Conservation (phyloP, 2,113 vertebrate genomes). For the Potamarius usumacintae region DNA sequence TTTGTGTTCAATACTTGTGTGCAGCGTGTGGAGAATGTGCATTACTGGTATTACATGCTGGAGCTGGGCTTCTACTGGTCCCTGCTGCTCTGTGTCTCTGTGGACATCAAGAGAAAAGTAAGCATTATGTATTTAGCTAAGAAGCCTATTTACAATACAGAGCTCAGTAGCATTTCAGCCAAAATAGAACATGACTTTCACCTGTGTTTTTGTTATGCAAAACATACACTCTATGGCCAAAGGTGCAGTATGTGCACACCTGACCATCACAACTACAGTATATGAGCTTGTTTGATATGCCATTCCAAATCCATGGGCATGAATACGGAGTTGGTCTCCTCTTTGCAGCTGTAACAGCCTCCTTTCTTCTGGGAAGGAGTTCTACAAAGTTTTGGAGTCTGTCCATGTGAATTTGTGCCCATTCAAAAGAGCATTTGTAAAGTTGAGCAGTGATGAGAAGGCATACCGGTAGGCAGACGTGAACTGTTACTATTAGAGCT, state of each 20-base stretch:
- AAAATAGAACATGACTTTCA: background rate
- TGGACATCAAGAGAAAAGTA: slow-evolving; percentile 90
- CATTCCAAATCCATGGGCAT: background rate
- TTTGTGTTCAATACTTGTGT: slow-evolving; percentile 31
- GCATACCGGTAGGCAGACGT: no score
- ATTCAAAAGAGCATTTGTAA: background rate
- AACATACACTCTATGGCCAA: background rate
- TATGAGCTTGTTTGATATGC: background rate
- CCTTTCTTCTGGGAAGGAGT: background rate
- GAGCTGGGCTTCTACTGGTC: slow-evolving; percentile 89
- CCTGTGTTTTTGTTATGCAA: background rate
- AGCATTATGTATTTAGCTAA: slow-evolving; percentile 47
- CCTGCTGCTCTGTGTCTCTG: slow-evolving; percentile 82
- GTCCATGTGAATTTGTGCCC: background rate
- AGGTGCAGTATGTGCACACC: background rate
- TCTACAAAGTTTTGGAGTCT: background rate
- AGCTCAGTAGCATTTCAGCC: background rate
- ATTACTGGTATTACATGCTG: slow-evolving; percentile 90
- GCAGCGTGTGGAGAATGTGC: slow-evolving; percentile 76
- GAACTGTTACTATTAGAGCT: no score
- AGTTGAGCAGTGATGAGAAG: no score
- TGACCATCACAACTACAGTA: background rate
- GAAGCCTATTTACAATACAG: background rate
- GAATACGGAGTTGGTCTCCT: background rate
- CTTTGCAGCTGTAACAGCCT: background rate